A percentile compares a stretch with the other conserved stretches of the same genome.
These are phyloP conservation scores for Leucophenga montana DNA, from an alignment of 2,888 invertebrate species.

Conservation along the genomic window DNA sequence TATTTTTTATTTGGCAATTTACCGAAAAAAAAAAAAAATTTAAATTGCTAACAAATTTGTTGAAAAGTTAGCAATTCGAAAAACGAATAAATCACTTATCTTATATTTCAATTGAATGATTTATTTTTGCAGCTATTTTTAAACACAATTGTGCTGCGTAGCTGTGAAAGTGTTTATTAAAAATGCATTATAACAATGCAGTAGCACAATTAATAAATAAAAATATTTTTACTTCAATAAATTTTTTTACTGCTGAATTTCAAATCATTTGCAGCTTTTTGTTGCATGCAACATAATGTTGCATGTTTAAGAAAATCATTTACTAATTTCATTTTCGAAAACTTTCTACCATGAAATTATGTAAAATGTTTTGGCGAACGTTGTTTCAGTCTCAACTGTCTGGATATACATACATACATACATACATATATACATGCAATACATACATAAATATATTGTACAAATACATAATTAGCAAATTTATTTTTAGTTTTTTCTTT, in stretches of 20 bases:
- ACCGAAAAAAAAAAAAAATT: slow-evolving; percentile 4
- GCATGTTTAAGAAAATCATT: slow-evolving; percentile 32
- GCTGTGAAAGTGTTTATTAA: slow-evolving; percentile 55
- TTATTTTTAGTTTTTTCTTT: too few species aligned
- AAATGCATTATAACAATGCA: slow-evolving; percentile 54
- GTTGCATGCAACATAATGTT: slow-evolving; percentile 41
- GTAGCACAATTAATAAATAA: slow-evolving; percentile 49
- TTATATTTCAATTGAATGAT: slow-evolving; percentile 23
- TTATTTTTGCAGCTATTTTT: slow-evolving; percentile 25
- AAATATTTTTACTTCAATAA: slow-evolving; percentile 31
- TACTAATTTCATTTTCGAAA: slow-evolving; percentile 57
- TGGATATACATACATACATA: too few species aligned
- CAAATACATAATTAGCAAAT: too few species aligned
- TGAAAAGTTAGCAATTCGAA: background rate
- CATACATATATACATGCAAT: too few species aligned
- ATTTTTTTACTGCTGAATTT: too few species aligned
- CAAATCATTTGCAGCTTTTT: slow-evolving; percentile 33
- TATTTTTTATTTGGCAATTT: slow-evolving; percentile 4
- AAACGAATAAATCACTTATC: slow-evolving; percentile 2
- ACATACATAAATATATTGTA: too few species aligned
- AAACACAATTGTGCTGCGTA: slow-evolving; percentile 2
- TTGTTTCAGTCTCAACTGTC: background rate
- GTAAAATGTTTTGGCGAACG: slow-evolving; percentile 42
- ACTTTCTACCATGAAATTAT: slow-evolving; percentile 63
- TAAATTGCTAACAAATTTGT: slow-evolving; percentile 1